A percentile compares a stretch with the other conserved stretches of the same genome.
These are phyloP conservation scores for Gryllus longicercus DNA, from an alignment of 2,888 invertebrate genomes.

Conservation along the genomic window DNA sequence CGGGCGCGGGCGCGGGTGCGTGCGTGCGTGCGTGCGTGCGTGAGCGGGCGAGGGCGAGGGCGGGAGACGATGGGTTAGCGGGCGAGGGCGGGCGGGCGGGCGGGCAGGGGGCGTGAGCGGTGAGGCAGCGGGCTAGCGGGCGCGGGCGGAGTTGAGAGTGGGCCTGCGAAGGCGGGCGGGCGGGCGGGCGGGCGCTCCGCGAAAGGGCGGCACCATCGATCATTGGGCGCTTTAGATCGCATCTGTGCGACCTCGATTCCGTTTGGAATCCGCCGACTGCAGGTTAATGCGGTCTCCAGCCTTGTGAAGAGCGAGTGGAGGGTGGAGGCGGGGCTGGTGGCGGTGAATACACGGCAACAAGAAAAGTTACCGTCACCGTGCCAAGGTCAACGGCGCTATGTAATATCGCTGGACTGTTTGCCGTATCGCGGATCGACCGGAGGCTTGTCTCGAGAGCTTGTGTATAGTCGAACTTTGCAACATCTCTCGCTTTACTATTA, in stretches of 20 bases:
- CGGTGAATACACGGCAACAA: background rate
- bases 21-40: no score
- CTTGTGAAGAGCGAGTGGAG: background rate
- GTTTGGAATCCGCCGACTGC: background rate
- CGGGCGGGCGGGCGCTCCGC: background rate
- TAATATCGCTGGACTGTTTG: background rate
- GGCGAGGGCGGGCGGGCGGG: no score
- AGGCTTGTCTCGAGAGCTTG: no score
- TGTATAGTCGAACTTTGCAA: no score
- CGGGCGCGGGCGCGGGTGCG: no score
- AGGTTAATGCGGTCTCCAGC: constrained; percentile 6
- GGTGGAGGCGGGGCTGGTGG: background rate
- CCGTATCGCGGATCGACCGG: background rate
- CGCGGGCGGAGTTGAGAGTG: no score
- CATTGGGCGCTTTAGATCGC: background rate
- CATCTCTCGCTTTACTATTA: no score
- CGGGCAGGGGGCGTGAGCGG: no score
- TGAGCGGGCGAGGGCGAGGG: no score
- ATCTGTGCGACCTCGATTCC: constrained; percentile 17
- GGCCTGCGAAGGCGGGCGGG: no score
- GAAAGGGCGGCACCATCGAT: background rate
- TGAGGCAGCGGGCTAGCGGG: no score
- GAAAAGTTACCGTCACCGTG: background rate
- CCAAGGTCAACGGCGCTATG: background rate
- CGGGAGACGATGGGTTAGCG: no score